A percentile compares a stretch with the other conserved stretches of the same genome.
phyloP scores from a whole-genome alignment of 2,888 invertebrate genomes.

The Oligia strigilis region DNA sequence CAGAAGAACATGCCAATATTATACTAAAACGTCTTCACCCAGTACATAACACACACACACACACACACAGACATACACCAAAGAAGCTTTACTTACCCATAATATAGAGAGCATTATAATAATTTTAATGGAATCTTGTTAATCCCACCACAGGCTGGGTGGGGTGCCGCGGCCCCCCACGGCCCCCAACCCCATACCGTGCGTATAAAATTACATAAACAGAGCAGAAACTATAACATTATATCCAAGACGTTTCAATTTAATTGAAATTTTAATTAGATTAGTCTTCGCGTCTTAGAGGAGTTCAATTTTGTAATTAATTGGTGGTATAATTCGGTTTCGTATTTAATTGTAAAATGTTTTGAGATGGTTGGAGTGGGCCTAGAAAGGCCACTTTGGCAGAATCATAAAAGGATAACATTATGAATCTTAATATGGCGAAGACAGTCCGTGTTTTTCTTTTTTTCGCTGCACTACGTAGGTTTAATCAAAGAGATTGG shows the following conservation, averaged over 20 bases:
- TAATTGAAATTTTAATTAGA: constrained; percentile 81
- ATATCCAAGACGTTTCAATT: constrained; percentile 71
- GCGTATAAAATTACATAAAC: constrained; percentile 79
- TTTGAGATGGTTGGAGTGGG: neutral
- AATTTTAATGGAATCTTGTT: constrained; percentile 87
- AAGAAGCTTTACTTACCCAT: constrained; percentile 69
- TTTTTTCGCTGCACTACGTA: too few species aligned
- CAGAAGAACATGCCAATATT: neutral
- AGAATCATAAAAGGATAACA: too few species aligned
- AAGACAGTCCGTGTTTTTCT: too few species aligned
- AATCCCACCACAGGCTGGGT: constrained; percentile 72
- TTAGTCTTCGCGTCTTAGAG: constrained; percentile 58
- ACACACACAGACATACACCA: constrained; percentile 40
- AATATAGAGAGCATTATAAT: constrained; percentile 75
- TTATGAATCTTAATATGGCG: too few species aligned
- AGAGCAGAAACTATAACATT: constrained; percentile 71
- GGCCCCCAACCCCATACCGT: constrained; percentile 41
- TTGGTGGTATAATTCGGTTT: constrained; percentile 27
- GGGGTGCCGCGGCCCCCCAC: constrained; percentile 45
- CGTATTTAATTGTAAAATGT: neutral
- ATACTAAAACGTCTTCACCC: constrained; percentile 8
- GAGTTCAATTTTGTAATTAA: constrained; percentile 52
- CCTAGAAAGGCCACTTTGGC: too few species aligned
- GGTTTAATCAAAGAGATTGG: too few species aligned
- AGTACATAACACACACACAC: constrained; percentile 19